Percentiles rank a stretch among this genome's conserved stretches.
Conservation (phyloP, 2,888 invertebrate genomes). For the Bombylius discolor region DNA sequence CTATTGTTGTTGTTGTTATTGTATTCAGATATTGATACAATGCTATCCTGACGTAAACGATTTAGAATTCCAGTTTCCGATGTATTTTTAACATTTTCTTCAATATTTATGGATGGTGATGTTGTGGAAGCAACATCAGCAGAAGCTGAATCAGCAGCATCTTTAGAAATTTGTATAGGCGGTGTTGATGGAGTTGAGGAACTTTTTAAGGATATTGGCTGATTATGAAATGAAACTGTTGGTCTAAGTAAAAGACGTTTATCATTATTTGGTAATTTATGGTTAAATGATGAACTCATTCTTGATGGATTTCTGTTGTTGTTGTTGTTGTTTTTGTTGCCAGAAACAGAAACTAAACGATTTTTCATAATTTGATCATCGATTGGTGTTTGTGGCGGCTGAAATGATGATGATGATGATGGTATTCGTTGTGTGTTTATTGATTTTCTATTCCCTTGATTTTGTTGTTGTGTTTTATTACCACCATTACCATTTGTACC, state of each 20-base stretch:
- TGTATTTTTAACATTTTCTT: too few relatives aligned
- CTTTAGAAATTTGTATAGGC: not conserved
- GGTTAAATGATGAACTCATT: not conserved
- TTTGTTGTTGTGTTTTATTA: not conserved
- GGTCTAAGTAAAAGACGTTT: not conserved
- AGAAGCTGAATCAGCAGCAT: too few relatives aligned
- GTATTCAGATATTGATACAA: not conserved
- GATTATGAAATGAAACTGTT: not conserved
- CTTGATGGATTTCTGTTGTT: not conserved
- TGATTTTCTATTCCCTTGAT: not conserved
- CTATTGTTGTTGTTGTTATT: not conserved
- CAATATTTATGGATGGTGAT: too few relatives aligned
- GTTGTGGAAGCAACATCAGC: too few relatives aligned
- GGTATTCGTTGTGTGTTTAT: not conserved
- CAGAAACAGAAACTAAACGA: conserved; percentile 6
- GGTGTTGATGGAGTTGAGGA: not conserved
- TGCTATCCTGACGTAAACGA: not conserved
- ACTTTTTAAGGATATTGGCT: not conserved
- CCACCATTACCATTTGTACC: not conserved
- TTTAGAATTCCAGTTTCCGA: too few relatives aligned
- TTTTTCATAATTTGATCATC: too few relatives aligned
- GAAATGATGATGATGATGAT: not conserved
- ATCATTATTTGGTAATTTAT: not conserved
- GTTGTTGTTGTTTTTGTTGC: conserved; percentile 10
- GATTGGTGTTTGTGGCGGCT: not conserved